Conservation (phyloP, 2,113 vertebrate species). For the human (Homo sapiens) region DNA sequence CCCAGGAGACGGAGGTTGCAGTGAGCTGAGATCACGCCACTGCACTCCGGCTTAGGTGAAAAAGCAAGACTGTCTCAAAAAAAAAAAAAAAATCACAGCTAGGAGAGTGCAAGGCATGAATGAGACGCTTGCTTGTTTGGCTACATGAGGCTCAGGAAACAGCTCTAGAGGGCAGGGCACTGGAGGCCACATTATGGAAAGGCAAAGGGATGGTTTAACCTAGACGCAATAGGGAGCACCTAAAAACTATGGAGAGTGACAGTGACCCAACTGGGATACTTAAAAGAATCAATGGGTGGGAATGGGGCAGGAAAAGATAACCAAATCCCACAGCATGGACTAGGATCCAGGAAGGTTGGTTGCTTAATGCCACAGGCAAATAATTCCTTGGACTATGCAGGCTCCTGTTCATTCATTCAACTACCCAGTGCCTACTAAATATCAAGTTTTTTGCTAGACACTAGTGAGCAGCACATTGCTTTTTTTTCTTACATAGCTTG, state of each 20-base stretch:
- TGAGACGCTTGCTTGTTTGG: not conserved
- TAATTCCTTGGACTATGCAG: not conserved
- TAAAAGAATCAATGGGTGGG: not conserved
- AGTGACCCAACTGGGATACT: not conserved
- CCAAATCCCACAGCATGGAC: not conserved
- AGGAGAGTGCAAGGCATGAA: not conserved
- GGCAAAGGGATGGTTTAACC: not conserved
- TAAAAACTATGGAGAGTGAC: not conserved
- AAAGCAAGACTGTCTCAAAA: too few relatives aligned
- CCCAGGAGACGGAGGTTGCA: too few relatives aligned
- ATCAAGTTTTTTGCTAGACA: not conserved
- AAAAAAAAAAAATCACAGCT: not conserved
- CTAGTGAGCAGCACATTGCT: not conserved
- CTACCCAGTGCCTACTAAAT: not conserved
- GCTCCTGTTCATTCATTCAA: not conserved
- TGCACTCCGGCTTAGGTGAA: too few relatives aligned
- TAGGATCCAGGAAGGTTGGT: not conserved
- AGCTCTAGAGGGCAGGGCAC: not conserved
- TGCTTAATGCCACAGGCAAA: slow-evolving; percentile 31
- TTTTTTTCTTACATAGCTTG: not conserved
- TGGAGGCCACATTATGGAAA: not conserved
- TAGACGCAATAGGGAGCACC: not conserved
- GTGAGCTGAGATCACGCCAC: too few relatives aligned
- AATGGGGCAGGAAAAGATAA: not conserved
- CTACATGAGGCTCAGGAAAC: not conserved